Base-by-base conservation (phyloP, 2,888 invertebrate species). In the Rotaria socialis region DNA sequence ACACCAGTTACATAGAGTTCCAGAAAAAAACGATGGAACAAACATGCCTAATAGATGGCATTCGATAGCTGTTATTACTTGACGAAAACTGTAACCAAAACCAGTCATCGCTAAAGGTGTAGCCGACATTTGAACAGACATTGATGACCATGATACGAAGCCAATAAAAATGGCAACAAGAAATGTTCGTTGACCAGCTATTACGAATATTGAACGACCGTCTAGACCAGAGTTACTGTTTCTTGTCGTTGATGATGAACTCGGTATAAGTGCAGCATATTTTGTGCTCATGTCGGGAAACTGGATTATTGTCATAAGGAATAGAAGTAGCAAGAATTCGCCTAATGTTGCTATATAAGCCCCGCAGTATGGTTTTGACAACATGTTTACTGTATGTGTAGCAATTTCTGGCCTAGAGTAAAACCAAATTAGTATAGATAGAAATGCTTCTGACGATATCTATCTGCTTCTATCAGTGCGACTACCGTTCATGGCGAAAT, bases 21-120 rank as follows among this genome's bases (percentile, higher is more conserved):
- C 60, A n/a, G 60, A n/a, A 60, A 60, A 60, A 60, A 60, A 60
- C 10, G 60, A 60, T 60, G 60, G 60, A n/a, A 60, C 60, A 60
- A 60, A 60, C 60, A 60, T 60, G 60, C 60, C 60, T 60, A 60
- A 60, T 60, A 60, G 60, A 60, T 60, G 60, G n/a, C 10, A 60
- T 60, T 60, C 60, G 1, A 60, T 27, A 60, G 60, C 60, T 27
- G 60, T 60, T 60, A 27, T 60, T 27, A 14, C 60, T 27, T 60
- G 60, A 8, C n/a, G 7, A 60, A 60, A 60, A 60, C 60, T 60
- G 60, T 60, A 14, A n/a, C 60, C 60, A 10, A n/a, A n/a, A n/a
- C 60, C 60, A n/a, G n/a, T 60, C 60, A 60, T 60, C n/a, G 60
- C 60, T 27, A 60, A n/a, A n/a, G 60, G 60, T n/a, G 60, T 60